Percentiles rank a stretch among this genome's conserved stretches.
These are phyloP conservation scores for Trachops cirrhosus DNA, from an alignment of 2,797 vertebrate species.

Conservation along the genomic window DNA sequence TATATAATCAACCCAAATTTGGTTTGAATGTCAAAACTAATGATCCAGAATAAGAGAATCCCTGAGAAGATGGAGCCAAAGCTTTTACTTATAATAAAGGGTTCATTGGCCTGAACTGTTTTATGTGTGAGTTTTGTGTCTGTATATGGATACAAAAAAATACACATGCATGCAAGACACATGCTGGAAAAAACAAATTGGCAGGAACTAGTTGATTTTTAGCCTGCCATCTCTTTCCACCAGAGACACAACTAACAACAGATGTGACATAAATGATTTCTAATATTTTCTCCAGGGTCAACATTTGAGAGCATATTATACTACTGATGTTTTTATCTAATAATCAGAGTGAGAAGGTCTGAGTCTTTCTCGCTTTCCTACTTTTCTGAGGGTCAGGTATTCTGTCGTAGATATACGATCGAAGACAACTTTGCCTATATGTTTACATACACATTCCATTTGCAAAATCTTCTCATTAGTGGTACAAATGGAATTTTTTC, in stretches of 20 bases:
- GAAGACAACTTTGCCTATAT: neutral
- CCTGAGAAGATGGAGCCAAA: neutral
- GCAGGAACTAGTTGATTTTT: neutral
- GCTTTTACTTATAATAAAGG: neutral
- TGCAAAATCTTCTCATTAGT: neutral
- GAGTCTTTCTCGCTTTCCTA: neutral
- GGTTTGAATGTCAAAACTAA: neutral
- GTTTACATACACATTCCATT: neutral
- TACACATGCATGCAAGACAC: neutral
- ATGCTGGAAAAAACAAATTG: neutral
- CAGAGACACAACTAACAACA: neutral
- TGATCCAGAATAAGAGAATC: neutral
- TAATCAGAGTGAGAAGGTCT: neutral
- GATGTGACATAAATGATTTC: neutral
- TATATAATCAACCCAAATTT: neutral
- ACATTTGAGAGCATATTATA: neutral
- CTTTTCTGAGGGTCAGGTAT: neutral
- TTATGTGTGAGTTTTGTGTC: neutral
- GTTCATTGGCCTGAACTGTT: neutral
- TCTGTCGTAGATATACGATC: neutral
- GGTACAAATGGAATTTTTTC: neutral
- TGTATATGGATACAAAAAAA: neutral
- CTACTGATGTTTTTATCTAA: neutral
- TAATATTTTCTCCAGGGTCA: neutral
- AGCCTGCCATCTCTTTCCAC: neutral